These are phyloP conservation scores for Argyresthia albistria DNA, from an alignment of 2,888 invertebrate genomes.

Conservation along the genomic window DNA sequence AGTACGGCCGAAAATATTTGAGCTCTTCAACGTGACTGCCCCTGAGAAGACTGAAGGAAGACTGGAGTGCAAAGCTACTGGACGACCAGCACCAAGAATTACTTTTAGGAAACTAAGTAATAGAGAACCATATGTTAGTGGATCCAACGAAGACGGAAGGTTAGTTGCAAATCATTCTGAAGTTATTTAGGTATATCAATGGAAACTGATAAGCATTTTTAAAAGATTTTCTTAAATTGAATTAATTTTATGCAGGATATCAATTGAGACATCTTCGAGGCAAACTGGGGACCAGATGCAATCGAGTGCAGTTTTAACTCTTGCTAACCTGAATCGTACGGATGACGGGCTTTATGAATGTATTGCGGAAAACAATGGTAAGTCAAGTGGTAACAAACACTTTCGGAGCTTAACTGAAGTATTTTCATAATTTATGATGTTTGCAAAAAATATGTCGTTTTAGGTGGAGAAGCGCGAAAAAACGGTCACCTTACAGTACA, in stretches of 20 bases:
- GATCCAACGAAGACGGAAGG: conserved; percentile 75
- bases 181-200: background rate
- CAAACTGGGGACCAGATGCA: conserved; percentile 61
- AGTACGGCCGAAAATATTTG: conserved; percentile 85
- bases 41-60: conserved; percentile 75
- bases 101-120: conserved; percentile 84
- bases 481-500: conserved; percentile 89
- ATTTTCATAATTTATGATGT: too few relatives aligned
- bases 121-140: conserved; percentile 74
- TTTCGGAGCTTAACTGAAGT: too few relatives aligned
- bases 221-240: background rate
- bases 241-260: conserved; percentile 56
- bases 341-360: conserved; percentile 94
- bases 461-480: conserved; percentile 78
- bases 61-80: conserved; percentile 83
- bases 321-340: conserved; percentile 75
- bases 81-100: conserved; percentile 85
- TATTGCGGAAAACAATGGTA: conserved; percentile 83
- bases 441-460: background rate
- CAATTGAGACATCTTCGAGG: conserved; percentile 69
- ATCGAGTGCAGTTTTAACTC: conserved; percentile 76
- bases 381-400: background rate
- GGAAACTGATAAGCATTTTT: background rate
- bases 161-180: conserved; percentile 14
- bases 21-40: conserved; percentile 81